Conservation (phyloP, 1,140 invertebrate species). For the Hyposmocoma kahamanoa region DNA sequence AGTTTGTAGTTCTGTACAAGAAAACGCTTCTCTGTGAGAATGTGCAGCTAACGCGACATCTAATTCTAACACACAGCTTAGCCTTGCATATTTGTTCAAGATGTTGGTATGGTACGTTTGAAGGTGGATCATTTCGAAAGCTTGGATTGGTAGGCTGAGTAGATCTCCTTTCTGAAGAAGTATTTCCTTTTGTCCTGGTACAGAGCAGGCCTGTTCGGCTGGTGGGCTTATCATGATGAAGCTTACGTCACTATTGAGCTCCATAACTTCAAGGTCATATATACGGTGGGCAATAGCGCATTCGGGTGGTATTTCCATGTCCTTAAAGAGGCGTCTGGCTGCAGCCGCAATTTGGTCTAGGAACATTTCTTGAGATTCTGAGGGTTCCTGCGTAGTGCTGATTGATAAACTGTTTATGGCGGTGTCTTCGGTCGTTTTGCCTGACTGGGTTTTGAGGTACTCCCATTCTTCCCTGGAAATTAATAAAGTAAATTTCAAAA, state of each 20-base stretch:
- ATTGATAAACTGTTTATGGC: constrained; percentile 69
- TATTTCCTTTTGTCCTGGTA: constrained; percentile 89
- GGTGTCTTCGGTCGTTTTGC: constrained; percentile 42
- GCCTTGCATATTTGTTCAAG: constrained; percentile 89
- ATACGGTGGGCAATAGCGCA: constrained; percentile 83
- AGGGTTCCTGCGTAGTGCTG: constrained; percentile 67
- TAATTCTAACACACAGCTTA: constrained; percentile 94
- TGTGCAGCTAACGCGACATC: constrained; percentile 94
- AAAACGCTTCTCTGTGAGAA: constrained; percentile 94
- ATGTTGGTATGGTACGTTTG: constrained; percentile 92
- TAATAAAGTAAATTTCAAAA: constrained; percentile 25
- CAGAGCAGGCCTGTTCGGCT: constrained; percentile 91
- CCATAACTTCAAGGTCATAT: constrained; percentile 94
- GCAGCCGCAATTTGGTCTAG: constrained; percentile 83
- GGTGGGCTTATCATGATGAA: constrained; percentile 93
- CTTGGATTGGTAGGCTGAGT: constrained; percentile 87
- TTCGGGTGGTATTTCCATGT: constrained; percentile 84
- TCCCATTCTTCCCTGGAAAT: constrained; percentile 92
- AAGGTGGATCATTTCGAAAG: constrained; percentile 95
- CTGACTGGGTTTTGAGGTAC: constrained; percentile 78
- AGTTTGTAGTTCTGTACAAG: constrained; percentile 86
- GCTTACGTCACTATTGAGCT: constrained; percentile 90
- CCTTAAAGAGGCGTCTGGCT: constrained; percentile 81
- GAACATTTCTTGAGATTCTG: constrained; percentile 86
- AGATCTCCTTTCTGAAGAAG: constrained; percentile 86